Evolutionary conservation across 2,797 vertebrate species (phyloP), one percentile per base, ranked within the genome.

Genomic region (Geotrypetes seraphini): DNA sequence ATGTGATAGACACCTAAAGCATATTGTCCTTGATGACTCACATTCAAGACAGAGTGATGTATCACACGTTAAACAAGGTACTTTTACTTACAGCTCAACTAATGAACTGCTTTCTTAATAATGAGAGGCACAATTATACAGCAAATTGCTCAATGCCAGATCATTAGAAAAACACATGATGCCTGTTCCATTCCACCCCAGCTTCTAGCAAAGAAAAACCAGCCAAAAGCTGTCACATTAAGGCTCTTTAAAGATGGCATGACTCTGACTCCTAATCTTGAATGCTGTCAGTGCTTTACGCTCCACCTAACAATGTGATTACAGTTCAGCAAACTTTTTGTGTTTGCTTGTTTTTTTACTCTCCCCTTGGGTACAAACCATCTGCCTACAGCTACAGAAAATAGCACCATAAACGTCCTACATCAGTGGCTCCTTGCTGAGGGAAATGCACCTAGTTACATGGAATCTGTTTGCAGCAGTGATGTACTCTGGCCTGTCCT

Each of bases 291-390:
- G 20, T 57, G 41, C 46, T 65, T 56, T 56, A 50, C 0, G 6
- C 44, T 51, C 31, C 24, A 60, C 39, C 47, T 60, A 67, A 59
- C 47, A 51, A 57, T 43, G 21, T 17, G 15, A 60, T 33, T 59
- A 63, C 28, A 47, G 54, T 46, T 67, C 54, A 67, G 43, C 1
- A 6, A 28, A 26, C 43, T 50, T 50, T 39, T 16, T 54, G 42
- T 57, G 33, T 47, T 55, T 56, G 9, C 42, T 43, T 48, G 57
- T 48, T 37, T 7, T 29, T 43, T 14, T 20, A 44, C 12, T 53
- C 31, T 55, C 22, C 47, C 39, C 26, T 35, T 43, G 32, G 56
- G 44, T 53, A 33, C 25, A 55, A 66, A 57, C 35, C 60, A 66
- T 45, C 45, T 67, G 66, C 44, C 43, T 26, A 41, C 5, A 43